Evolutionary conservation across 2,797 vertebrate genomes (phyloP), one percentile per base, ranked within the genome.

Genomic region (Helostoma temminkii): DNA sequence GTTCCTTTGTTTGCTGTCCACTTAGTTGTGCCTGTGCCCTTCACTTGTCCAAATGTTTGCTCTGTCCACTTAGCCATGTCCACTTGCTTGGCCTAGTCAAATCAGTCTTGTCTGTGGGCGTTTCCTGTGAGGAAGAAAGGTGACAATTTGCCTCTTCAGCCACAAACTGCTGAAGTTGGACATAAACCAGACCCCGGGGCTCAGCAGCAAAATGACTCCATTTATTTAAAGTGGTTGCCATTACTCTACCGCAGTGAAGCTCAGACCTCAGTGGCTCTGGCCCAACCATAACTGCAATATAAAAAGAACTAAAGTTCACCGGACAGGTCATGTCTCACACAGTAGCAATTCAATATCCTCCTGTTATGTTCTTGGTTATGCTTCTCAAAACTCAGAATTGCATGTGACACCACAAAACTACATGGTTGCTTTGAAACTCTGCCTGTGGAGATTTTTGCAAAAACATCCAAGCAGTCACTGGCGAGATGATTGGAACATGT

Each of bases 301-400:
- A 89, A 89, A 90, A 92, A 88, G 89, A 86, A 87, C 43, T 78
- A 50, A 73, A 88, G 93, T 93, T 93, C 86, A 86, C 81, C 70
- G 90, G 82, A 92, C 92, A 93, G 93, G 93, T 94, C 92, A 89
- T 74, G 86, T 89, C 87, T 83, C 81, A 80, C 82, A 89, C 91
- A 89, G 87, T 71, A 86, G 92, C 91, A 90, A 91, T 89, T 91
- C 83, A 87, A 88, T 88, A 91, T 91, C 86, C 87, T 91, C 74
- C 78, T 66, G 87, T 89, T 89, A 87, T 81, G 88, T 87, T 90
- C 83, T 77, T 88, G 89, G 89, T 92, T 88, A 85, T 59, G 88
- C 86, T 88, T 85, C 82, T 90, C 83, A 85, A 90, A 92, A 92
- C 84, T 83, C 77, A 58, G 80, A 92, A 81, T 76, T 87, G 72